Percentiles rank a stretch among this genome's conserved stretches.
Conservation (phyloP, 2,797 vertebrate genomes). For the Poecilia picta region DNA sequence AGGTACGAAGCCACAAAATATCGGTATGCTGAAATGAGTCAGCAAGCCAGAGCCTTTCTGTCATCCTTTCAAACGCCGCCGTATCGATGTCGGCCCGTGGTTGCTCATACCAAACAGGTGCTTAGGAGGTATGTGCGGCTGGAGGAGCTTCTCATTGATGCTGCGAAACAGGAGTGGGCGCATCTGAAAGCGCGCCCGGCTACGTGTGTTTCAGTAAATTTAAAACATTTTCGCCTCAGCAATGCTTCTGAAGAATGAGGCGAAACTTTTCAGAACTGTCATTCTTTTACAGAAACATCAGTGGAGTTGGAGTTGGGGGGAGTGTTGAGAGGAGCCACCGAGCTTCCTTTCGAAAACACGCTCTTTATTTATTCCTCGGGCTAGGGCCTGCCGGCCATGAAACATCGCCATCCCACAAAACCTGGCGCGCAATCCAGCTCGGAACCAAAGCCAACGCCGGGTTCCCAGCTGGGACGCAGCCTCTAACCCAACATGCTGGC, state of each 20-base stretch:
- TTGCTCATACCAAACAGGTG: constrained; percentile 19
- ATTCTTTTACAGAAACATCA: constrained; percentile 24
- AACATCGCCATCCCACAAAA: constrained; percentile 48
- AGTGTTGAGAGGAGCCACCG: constrained; percentile 13
- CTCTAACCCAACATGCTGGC: constrained; percentile 37
- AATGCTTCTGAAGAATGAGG: constrained; percentile 28
- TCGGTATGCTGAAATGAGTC: constrained; percentile 2
- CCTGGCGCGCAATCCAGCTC: constrained; percentile 47
- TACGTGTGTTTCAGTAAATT: constrained; percentile 48
- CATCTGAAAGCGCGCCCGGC: constrained; percentile 44
- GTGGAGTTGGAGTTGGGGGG: background rate
- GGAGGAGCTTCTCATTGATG: constrained; percentile 39
- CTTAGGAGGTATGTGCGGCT: constrained; percentile 24
- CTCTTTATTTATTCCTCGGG: constrained; percentile 6
- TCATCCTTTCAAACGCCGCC: background rate
- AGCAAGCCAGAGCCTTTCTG: background rate
- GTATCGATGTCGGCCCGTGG: constrained; percentile 3
- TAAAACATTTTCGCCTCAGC: constrained; percentile 23
- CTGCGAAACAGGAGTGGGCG: constrained; percentile 53
- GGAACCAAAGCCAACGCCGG: constrained; percentile 72
- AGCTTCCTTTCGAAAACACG: constrained; percentile 45
- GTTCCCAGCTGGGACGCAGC: constrained; percentile 48
- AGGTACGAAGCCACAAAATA: background rate
- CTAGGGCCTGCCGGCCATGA: constrained; percentile 32
- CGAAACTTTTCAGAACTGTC: constrained; percentile 8